These are phyloP conservation scores for Pogonocherus hispidulus DNA, from an alignment of 2,888 invertebrate species.

Conservation along the genomic window DNA sequence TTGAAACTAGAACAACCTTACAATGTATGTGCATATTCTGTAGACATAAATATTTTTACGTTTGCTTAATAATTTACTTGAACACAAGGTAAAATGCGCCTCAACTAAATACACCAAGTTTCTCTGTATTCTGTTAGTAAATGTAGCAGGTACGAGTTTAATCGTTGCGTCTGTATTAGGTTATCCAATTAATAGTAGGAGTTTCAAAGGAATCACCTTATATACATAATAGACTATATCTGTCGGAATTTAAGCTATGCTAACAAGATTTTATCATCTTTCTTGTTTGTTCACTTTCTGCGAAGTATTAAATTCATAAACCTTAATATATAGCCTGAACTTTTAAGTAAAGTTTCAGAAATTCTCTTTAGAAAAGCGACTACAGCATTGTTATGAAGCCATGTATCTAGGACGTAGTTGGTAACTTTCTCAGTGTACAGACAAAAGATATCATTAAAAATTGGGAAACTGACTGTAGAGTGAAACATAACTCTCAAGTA, in stretches of 20 bases:
- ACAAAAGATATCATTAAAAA: conserved; percentile 4
- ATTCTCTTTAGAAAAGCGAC: neutral
- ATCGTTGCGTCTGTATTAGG: too few relatives aligned
- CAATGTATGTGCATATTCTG: too few relatives aligned
- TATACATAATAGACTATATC: neutral
- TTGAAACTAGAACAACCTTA: too few relatives aligned
- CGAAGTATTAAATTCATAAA: neutral
- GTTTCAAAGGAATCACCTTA: too few relatives aligned
- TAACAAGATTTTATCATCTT: neutral
- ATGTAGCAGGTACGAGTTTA: too few relatives aligned
- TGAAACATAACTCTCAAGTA: neutral
- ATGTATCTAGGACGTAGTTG: neutral
- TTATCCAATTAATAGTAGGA: too few relatives aligned
- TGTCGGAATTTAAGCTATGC: neutral
- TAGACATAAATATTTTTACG: too few relatives aligned
- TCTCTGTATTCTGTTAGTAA: too few relatives aligned
- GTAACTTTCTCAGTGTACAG: conserved; percentile 1
- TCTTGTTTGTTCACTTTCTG: neutral
- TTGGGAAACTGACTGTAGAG: neutral
- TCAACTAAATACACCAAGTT: too few relatives aligned
- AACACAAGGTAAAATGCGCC: too few relatives aligned
- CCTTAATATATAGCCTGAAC: conserved; percentile 4
- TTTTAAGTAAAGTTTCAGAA: neutral
- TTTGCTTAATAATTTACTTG: too few relatives aligned
- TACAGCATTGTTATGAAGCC: conserved; percentile 4